Evolutionary conservation across 2,888 invertebrate genomes (phyloP).

Genomic region (Drosophila helvetica): DNA sequence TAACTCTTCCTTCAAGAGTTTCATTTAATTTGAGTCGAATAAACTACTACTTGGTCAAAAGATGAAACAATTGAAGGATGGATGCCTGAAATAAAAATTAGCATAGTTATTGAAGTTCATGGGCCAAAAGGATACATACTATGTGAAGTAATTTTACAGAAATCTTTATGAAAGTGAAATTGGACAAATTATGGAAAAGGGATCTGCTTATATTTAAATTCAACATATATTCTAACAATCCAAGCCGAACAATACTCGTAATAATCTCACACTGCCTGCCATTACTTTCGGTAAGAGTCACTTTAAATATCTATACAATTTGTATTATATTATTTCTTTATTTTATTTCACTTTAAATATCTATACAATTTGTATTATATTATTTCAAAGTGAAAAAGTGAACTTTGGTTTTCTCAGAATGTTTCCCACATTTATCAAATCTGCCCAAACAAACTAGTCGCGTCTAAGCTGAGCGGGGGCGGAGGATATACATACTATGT

Average conservation of each 20-base stretch:
- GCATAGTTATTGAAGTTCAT: too few relatives aligned
- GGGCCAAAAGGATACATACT: background rate
- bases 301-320: background rate
- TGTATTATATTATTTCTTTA: background rate
- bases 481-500: background rate
- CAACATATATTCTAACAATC: too few relatives aligned
- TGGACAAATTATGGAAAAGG: too few relatives aligned
- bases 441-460: background rate
- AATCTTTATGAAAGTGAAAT: too few relatives aligned
- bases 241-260: background rate
- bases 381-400: background rate
- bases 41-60: too few relatives aligned
- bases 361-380: background rate
- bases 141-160: too few relatives aligned
- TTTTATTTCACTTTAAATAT: background rate
- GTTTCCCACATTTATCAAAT: slow-evolving; percentile 9
- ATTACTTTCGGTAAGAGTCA: background rate
- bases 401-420: background rate
- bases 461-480: background rate
- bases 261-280: background rate
- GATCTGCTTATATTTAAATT: too few relatives aligned
- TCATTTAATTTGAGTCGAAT: too few relatives aligned
- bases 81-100: background rate
- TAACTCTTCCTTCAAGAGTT: too few relatives aligned
- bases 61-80: slow-evolving; percentile 1